phyloP scores from a whole-genome alignment of 37 sponge, comb jelly and placozoan species.

The Theonella swinhoei region DNA sequence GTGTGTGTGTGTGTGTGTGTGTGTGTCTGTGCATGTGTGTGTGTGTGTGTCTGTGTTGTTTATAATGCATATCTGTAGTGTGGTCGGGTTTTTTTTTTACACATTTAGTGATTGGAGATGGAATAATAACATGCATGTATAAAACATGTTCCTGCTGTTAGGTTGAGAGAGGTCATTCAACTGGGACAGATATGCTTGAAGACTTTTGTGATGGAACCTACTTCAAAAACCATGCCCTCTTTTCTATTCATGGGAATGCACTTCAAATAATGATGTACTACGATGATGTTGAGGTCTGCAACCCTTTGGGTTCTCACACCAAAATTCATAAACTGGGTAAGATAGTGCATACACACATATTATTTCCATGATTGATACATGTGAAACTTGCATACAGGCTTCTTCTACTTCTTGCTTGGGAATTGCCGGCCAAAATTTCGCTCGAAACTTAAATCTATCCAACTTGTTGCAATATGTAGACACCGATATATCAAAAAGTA shows the following conservation, averaged over 20 bases:
- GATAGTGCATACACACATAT: neutral
- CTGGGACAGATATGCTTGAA: neutral
- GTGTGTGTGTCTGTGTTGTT: too few species aligned
- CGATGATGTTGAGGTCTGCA: slow-evolving; percentile 25
- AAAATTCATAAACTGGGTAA: slow-evolving; percentile 27
- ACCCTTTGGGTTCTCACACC: slow-evolving; percentile 26
- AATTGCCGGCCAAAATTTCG: slow-evolving; percentile 28
- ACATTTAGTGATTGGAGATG: too few species aligned
- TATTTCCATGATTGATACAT: neutral
- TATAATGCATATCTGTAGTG: too few species aligned
- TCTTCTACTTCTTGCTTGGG: slow-evolving; percentile 46
- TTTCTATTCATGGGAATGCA: neutral
- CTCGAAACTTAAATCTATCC: slow-evolving; percentile 11
- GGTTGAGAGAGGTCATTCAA: slow-evolving; percentile 11
- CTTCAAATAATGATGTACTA: slow-evolving; percentile 29
- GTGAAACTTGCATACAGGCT: slow-evolving; percentile 10
- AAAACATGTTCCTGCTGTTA: too few species aligned
- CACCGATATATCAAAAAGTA: neutral
- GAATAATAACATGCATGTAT: too few species aligned
- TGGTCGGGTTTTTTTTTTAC: too few species aligned
- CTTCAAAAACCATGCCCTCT: slow-evolving; percentile 4
- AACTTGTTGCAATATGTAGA: slow-evolving; percentile 18
- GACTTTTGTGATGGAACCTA: slow-evolving; percentile 31
- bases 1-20: too few species aligned
- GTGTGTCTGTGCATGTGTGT: too few species aligned